Conservation (phyloP, 2,113 vertebrate genomes). For the Tragelaphus scriptus region DNA sequence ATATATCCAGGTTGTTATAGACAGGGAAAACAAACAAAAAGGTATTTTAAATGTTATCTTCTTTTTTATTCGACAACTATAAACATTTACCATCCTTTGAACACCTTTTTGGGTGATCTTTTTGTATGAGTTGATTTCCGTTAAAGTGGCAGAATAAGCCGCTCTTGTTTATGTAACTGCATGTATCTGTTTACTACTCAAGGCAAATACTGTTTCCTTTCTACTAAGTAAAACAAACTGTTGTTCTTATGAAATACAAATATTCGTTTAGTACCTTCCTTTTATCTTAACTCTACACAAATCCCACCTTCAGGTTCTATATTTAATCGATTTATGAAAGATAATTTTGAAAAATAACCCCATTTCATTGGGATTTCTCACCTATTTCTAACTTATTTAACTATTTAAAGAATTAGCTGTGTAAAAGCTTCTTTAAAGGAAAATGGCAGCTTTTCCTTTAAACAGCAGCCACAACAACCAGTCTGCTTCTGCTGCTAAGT, state of each 20-base stretch:
- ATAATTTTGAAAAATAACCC: neutral
- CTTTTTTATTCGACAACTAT: constrained; percentile 3
- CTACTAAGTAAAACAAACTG: neutral
- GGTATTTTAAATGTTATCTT: constrained; percentile 8
- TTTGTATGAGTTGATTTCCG: constrained; percentile 21
- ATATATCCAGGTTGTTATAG: neutral
- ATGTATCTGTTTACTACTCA: neutral
- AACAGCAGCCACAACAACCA: neutral
- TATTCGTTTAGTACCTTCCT: neutral
- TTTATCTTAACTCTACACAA: neutral
- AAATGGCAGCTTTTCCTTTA: neutral
- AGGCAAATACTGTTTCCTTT: neutral
- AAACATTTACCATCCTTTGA: constrained; percentile 40
- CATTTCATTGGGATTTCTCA: neutral
- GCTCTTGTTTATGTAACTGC: neutral
- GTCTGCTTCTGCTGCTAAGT: too few relatives aligned
- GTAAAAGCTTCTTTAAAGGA: neutral
- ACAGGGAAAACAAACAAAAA: constrained; percentile 22
- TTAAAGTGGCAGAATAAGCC: neutral
- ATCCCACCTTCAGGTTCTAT: neutral
- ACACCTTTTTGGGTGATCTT: constrained; percentile 1
- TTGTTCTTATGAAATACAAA: neutral
- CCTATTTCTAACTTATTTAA: neutral
- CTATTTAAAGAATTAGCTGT: neutral
- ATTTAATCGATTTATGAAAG: neutral